Evolutionary conservation across 2,113 vertebrate species (phyloP).

Genomic region (Vidua macroura): DNA sequence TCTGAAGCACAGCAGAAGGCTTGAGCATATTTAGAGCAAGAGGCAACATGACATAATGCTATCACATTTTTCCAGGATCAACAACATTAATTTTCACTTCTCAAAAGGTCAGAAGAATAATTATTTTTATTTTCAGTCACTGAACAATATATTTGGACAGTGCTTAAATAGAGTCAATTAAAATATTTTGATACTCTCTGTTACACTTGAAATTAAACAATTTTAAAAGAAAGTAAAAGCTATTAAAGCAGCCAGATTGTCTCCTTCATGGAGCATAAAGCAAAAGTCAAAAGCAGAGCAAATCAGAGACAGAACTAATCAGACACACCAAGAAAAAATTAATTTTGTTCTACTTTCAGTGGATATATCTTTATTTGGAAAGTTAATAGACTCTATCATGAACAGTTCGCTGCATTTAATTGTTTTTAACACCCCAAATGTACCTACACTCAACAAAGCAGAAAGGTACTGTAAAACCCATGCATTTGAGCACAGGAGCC

Average conservation of each 20-base stretch:
- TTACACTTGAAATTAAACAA: constrained; percentile 6
- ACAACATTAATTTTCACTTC: background rate
- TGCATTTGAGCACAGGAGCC: background rate
- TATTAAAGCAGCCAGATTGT: constrained; percentile 10
- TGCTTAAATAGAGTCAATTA: background rate
- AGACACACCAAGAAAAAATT: background rate
- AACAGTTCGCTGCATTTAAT: background rate
- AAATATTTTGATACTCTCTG: constrained; percentile 6
- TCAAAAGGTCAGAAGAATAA: background rate
- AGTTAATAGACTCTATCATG: background rate
- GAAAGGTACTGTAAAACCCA: background rate
- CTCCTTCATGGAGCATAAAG: constrained; percentile 38
- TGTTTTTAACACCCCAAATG: background rate
- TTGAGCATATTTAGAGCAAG: background rate
- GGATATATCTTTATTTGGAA: background rate
- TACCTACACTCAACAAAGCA: background rate
- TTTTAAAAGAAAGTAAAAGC: constrained; percentile 31
- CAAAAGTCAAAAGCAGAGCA: constrained; percentile 24
- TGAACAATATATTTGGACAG: background rate
- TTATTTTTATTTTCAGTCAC: background rate
- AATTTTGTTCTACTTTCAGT: background rate
- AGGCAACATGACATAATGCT: background rate
- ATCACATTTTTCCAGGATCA: background rate
- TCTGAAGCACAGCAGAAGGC: background rate
- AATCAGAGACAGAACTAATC: constrained; percentile 17